Conservation (phyloP, 1,140 invertebrate species). For the Belonocnema kinseyi region DNA sequence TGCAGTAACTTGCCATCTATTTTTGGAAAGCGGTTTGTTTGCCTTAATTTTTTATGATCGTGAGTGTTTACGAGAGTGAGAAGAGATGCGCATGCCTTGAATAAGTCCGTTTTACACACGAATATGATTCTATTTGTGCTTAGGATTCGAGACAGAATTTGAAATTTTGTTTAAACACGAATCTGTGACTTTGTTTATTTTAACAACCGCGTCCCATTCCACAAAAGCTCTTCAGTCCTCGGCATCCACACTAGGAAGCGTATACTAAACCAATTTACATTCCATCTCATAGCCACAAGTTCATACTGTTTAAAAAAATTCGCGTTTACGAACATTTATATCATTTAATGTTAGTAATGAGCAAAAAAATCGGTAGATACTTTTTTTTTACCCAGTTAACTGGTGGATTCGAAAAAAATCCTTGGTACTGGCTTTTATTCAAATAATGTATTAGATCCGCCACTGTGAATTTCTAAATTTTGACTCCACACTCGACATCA, state of each 20-base stretch:
- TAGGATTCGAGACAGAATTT: not conserved
- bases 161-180: slow-evolving; percentile 8
- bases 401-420: too few species aligned
- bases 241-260: not conserved
- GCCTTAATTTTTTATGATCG: not conserved
- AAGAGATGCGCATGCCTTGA: not conserved
- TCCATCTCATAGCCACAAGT: not conserved
- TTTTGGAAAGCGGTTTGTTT: slow-evolving; percentile 5
- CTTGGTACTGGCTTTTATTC: too few species aligned
- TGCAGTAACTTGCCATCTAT: not conserved
- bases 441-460: too few species aligned
- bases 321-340: not conserved
- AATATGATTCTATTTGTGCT: slow-evolving; percentile 2
- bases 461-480: too few species aligned
- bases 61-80: slow-evolving; percentile 17
- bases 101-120: not conserved
- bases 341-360: not conserved
- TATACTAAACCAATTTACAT: not conserved
- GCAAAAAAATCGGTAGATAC: too few species aligned
- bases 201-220: not conserved
- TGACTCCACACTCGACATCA: too few species aligned
- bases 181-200: not conserved
- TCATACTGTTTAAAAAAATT: not conserved
- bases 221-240: not conserved
- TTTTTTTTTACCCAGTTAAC: too few species aligned